A percentile compares a stretch with the other conserved stretches of the same genome.
These are phyloP conservation scores for Mirounga angustirostris DNA, from an alignment of 2,113 vertebrate genomes.

Conservation along the genomic window DNA sequence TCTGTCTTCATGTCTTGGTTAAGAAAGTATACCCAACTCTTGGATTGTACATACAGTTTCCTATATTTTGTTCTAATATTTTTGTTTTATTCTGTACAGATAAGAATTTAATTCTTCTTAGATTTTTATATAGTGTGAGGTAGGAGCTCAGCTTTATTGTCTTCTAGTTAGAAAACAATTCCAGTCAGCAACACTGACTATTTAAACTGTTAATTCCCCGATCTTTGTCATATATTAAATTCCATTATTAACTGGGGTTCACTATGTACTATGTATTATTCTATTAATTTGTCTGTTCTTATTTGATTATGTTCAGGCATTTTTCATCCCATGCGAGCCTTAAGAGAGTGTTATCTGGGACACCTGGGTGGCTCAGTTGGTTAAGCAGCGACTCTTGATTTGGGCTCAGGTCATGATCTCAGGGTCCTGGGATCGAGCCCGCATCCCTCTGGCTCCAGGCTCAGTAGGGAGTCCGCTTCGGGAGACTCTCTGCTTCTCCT, in stretches of 20 bases:
- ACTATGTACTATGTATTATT: background rate
- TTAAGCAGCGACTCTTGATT: background rate
- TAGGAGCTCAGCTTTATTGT: background rate
- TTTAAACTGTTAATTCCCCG: background rate
- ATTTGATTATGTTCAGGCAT: background rate
- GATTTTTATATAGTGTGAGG: background rate
- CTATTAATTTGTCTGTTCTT: background rate
- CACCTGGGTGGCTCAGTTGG: background rate
- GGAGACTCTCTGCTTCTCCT: background rate
- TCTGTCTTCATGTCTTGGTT: background rate
- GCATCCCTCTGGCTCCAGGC: background rate
- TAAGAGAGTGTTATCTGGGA: background rate
- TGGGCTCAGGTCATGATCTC: background rate
- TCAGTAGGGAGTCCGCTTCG: background rate
- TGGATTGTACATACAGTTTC: background rate
- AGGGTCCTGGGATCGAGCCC: background rate
- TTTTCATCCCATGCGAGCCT: background rate
- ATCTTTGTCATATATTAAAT: background rate
- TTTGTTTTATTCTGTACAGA: background rate
- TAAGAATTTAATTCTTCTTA: background rate
- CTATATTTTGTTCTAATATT: conserved; percentile 4
- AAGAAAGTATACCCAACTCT: background rate
- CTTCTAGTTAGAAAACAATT: background rate
- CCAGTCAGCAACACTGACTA: background rate
- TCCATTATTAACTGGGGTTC: background rate